Evolutionary conservation across 2,888 invertebrate genomes (phyloP).

Genomic region (Lithophane semibrunnea): DNA sequence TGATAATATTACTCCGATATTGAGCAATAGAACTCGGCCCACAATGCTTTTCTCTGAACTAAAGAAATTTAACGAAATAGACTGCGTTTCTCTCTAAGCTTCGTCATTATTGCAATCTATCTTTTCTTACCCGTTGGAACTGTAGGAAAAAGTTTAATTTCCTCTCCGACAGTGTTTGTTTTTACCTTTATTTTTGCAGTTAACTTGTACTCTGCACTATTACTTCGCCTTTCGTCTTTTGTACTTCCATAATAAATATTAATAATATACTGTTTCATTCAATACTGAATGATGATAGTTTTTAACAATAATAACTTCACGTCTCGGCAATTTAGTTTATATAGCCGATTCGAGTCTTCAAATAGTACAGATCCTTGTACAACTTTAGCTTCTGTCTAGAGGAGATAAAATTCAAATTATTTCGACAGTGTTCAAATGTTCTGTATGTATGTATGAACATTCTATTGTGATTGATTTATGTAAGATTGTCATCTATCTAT

Average conservation of each 20-base stretch:
- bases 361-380: not conserved
- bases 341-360: not conserved
- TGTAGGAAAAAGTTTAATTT: slow-evolving; percentile 47
- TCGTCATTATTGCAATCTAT: slow-evolving; percentile 16
- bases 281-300: slow-evolving; percentile 53
- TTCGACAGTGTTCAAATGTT: not conserved
- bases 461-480: slow-evolving; percentile 65
- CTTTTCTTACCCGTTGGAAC: slow-evolving; percentile 23
- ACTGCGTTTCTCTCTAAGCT: slow-evolving; percentile 2
- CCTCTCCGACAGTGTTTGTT: slow-evolving; percentile 22
- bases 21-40: slow-evolving; percentile 3
- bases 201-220: slow-evolving; percentile 10
- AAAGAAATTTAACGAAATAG: not conserved
- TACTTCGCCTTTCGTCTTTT: slow-evolving; percentile 18
- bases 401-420: slow-evolving; percentile 24
- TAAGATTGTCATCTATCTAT: slow-evolving; percentile 60
- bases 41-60: slow-evolving; percentile 2
- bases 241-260: slow-evolving; percentile 6
- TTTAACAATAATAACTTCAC: slow-evolving; percentile 59
- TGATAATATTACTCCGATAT: slow-evolving; percentile 12
- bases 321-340: slow-evolving; percentile 51
- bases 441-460: slow-evolving; percentile 9
- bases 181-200: slow-evolving; percentile 21
- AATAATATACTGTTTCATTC: slow-evolving; percentile 15
- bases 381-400: slow-evolving; percentile 26